Percentiles rank a stretch among this genome's conserved stretches.
phyloP scores from a whole-genome alignment of 2,888 invertebrate species.

The Leptopilina myrica region DNA sequence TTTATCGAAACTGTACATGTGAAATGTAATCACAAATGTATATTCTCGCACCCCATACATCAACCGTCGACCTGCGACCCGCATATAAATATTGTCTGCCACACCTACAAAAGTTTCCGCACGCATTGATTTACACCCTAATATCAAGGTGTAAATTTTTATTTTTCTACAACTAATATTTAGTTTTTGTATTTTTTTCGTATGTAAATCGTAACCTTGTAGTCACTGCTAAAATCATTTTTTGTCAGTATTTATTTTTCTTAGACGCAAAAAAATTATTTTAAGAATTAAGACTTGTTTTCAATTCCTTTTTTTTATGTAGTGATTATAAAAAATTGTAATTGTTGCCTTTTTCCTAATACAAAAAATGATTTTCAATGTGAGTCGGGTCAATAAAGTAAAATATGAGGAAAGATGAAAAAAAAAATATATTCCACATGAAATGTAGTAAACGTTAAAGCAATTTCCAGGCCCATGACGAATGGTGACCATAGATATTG shows the following conservation, averaged over 20 bases:
- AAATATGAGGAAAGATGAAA: not conserved
- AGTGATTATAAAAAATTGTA: too few species aligned
- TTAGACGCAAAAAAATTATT: too few species aligned
- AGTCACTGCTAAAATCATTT: too few species aligned
- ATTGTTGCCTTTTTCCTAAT: too few species aligned
- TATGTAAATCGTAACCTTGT: too few species aligned
- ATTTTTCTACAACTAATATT: too few species aligned
- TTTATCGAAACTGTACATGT: not conserved
- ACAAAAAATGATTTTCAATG: too few species aligned
- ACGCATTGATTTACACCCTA: slow-evolving; percentile 52
- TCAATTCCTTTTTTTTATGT: too few species aligned
- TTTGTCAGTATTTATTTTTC: too few species aligned
- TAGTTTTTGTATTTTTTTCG: too few species aligned
- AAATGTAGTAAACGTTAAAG: not conserved
- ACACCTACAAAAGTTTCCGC: slow-evolving; percentile 42
- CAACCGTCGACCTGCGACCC: slow-evolving; percentile 38
- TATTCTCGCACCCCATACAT: slow-evolving; percentile 17
- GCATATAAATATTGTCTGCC: slow-evolving; percentile 55
- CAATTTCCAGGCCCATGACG: not conserved
- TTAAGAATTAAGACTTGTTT: too few species aligned
- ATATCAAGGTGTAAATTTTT: slow-evolving; percentile 2
- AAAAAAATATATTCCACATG: not conserved
- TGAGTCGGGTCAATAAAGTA: not conserved
- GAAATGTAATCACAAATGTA: slow-evolving; percentile 5
- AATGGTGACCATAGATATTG: slow-evolving; percentile 20